Evolutionary conservation across 2,113 vertebrate species (phyloP).

Genomic region (Microcebus tavaratra): DNA sequence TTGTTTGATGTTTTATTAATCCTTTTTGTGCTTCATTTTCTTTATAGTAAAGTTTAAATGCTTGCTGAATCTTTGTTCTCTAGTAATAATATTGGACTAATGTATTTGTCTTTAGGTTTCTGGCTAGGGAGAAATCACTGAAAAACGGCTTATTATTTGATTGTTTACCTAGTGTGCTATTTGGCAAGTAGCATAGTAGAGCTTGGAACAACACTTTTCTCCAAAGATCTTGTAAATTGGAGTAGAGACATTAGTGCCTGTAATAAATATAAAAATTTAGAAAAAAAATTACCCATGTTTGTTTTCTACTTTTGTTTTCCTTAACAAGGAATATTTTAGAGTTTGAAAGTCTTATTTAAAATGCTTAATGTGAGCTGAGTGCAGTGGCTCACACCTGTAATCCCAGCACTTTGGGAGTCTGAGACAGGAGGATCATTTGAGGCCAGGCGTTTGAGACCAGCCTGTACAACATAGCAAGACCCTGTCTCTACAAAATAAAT

Average conservation of each 20-base stretch:
- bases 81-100: background rate
- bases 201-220: background rate
- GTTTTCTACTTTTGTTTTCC: background rate
- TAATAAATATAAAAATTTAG: conserved; percentile 36
- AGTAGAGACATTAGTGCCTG: background rate
- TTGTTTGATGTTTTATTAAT: background rate
- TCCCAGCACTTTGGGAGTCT: no score
- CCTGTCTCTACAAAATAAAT: no score
- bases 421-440: no score
- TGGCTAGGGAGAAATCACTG: conserved; percentile 23
- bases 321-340: conserved; percentile 17
- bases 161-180: background rate
- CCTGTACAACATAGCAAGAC: no score
- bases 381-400: no score
- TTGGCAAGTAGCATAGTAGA: background rate
- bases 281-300: background rate
- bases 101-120: background rate
- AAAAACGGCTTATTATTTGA: conserved; percentile 26
- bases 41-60: conserved; percentile 42
- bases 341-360: conserved; percentile 44
- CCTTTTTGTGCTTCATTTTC: background rate
- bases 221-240: background rate
- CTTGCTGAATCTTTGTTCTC: background rate
- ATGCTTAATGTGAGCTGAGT: background rate
- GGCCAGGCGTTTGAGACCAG: no score